Percentiles rank a stretch among this genome's conserved stretches.
Conservation (phyloP, 1,140 invertebrate species). For the Drosophila punjabiensis region DNA sequence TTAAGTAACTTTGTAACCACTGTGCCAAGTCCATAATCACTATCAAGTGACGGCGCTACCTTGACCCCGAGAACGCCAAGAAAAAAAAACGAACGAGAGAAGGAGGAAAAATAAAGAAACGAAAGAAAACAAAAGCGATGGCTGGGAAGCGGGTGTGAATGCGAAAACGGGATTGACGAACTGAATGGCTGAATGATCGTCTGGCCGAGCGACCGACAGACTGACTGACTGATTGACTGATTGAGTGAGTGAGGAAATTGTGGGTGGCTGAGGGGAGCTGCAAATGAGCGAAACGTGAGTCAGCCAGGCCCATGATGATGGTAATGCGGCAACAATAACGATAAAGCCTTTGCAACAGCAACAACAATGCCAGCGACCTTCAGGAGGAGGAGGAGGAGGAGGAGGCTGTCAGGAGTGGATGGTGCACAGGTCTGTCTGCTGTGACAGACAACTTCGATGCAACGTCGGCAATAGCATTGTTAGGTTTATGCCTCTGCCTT, state of each 20-base stretch:
- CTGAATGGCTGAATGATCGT: slow-evolving; percentile 49
- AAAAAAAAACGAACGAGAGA: slow-evolving; percentile 35
- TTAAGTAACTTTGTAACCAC: neutral
- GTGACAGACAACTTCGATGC: slow-evolving; percentile 63
- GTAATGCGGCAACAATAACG: slow-evolving; percentile 28
- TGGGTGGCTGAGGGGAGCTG: slow-evolving; percentile 49
- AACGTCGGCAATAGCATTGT: slow-evolving; percentile 54
- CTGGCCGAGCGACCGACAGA: slow-evolving; percentile 26
- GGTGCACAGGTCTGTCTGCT: slow-evolving; percentile 56
- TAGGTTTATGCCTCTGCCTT: slow-evolving; percentile 25
- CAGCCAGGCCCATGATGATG: slow-evolving; percentile 39
- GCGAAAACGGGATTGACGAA: slow-evolving; percentile 58
- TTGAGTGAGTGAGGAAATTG: slow-evolving; percentile 16
- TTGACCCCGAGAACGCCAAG: slow-evolving; percentile 67
- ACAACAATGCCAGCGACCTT: slow-evolving; percentile 40
- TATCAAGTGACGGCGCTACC: slow-evolving; percentile 67
- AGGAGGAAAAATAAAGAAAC: slow-evolving; percentile 12
- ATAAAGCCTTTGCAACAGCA: slow-evolving; percentile 20
- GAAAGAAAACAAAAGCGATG: slow-evolving; percentile 17
- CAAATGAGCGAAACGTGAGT: slow-evolving; percentile 79
- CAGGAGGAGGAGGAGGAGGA: neutral
- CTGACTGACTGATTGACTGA: slow-evolving; percentile 4
- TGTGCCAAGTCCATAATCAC: slow-evolving; percentile 50
- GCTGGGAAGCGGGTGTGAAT: slow-evolving; percentile 46
- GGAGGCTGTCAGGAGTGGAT: slow-evolving; percentile 4